A percentile compares a stretch with the other conserved stretches of the same genome.
Evolutionary conservation across 2,797 vertebrate species (phyloP).

Genomic region (Labeo calbasu): DNA sequence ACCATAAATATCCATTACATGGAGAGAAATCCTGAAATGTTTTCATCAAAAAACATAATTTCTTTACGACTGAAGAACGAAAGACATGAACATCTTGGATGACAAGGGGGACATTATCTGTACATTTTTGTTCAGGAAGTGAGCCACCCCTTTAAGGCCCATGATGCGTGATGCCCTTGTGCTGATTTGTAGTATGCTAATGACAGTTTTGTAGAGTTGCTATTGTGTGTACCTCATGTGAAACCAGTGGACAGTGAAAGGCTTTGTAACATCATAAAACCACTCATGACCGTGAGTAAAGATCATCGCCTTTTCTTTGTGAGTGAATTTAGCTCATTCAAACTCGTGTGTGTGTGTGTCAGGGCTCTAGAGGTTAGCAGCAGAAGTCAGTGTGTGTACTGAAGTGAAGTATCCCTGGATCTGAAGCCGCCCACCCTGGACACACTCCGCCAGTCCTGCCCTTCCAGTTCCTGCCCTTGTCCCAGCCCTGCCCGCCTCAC

Average conservation of each 20-base stretch:
- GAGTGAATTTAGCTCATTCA: slow-evolving; percentile 1
- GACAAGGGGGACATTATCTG: too few relatives aligned
- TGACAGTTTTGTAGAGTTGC: not conserved
- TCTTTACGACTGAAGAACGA: too few relatives aligned
- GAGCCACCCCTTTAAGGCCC: not conserved
- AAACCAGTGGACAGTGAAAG: slow-evolving; percentile 21
- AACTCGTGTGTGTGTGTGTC: slow-evolving; percentile 48
- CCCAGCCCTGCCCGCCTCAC: slow-evolving; percentile 58
- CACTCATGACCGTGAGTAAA: not conserved
- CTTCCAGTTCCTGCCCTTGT: slow-evolving; percentile 56
- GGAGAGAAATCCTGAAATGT: too few relatives aligned
- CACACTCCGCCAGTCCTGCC: slow-evolving; percentile 48
- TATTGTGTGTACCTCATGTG: slow-evolving; percentile 3
- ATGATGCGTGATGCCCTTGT: not conserved
- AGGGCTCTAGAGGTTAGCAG: slow-evolving; percentile 43
- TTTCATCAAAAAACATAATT: too few relatives aligned
- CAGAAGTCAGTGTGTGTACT: slow-evolving; percentile 44
- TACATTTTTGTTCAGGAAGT: too few relatives aligned
- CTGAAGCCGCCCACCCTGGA: slow-evolving; percentile 55
- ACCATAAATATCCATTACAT: too few relatives aligned
- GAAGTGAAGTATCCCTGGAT: slow-evolving; percentile 56
- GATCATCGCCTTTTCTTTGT: not conserved
- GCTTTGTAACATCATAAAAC: slow-evolving; percentile 19
- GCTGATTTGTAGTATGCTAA: slow-evolving; percentile 4
- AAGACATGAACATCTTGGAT: too few relatives aligned